Percentiles rank a stretch among this genome's conserved stretches.
phyloP scores from a whole-genome alignment of 2,888 invertebrate species.

The Cyrtodaria siliqua region DNA sequence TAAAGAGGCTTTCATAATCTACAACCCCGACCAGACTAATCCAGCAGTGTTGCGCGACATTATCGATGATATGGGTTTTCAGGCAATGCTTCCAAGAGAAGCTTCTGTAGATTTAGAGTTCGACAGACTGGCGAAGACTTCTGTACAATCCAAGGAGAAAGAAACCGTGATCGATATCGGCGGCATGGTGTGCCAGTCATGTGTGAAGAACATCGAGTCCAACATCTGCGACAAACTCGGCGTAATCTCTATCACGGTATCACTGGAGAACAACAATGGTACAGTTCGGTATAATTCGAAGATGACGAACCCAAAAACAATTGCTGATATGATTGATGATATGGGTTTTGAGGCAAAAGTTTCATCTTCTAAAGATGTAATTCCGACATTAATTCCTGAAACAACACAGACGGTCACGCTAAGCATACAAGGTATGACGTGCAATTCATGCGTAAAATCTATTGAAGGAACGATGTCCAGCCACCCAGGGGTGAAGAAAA shows the following conservation, averaged over 20 bases:
- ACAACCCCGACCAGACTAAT: constrained; percentile 68
- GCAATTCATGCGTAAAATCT: constrained; percentile 95
- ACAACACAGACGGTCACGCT: constrained; percentile 59
- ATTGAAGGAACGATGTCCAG: constrained; percentile 90
- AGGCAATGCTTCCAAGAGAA: constrained; percentile 66
- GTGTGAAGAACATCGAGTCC: constrained; percentile 94
- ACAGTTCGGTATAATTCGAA: constrained; percentile 71
- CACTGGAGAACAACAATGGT: constrained; percentile 80
- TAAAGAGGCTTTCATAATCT: constrained; percentile 77
- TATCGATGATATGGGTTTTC: constrained; percentile 83
- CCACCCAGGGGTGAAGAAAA: constrained; percentile 87
- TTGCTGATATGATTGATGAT: constrained; percentile 87
- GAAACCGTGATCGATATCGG: constrained; percentile 64
- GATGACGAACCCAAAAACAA: constrained; percentile 60
- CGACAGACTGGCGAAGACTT: constrained; percentile 67
- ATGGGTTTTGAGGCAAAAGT: constrained; percentile 81
- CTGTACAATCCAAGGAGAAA: constrained; percentile 32
- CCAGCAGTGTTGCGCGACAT: constrained; percentile 67
- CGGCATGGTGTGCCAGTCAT: constrained; percentile 98
- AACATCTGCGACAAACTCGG: constrained; percentile 88
- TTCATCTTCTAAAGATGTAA: constrained; percentile 10
- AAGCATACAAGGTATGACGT: constrained; percentile 92
- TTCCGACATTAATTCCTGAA: constrained; percentile 6
- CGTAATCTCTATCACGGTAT: constrained; percentile 84
- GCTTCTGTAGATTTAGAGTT: constrained; percentile 67